Evolutionary conservation across 2,888 invertebrate species (phyloP).

Genomic region (Dryadula phaetusa): DNA sequence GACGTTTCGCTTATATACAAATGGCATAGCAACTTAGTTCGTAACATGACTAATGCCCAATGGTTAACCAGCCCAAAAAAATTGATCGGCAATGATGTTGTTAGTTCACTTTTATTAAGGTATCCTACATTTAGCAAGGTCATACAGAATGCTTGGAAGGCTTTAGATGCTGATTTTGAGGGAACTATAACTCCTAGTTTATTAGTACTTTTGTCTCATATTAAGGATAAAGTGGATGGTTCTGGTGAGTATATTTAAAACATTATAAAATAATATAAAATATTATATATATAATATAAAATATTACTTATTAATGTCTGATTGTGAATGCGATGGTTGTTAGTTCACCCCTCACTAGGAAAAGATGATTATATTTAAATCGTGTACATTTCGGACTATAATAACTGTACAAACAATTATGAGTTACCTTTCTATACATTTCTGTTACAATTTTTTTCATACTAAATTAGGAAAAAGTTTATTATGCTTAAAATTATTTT

Average conservation of each 20-base stretch:
- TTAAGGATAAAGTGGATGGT: slow-evolving; percentile 78
- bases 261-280: neutral
- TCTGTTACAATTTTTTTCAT: no score
- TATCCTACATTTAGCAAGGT: slow-evolving; percentile 85
- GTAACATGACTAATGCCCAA: slow-evolving; percentile 83
- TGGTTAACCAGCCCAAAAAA: slow-evolving; percentile 83
- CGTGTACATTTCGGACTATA: no score
- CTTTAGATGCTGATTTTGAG: slow-evolving; percentile 82
- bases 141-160: slow-evolving; percentile 77
- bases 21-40: slow-evolving; percentile 85
- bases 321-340: no score
- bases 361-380: no score
- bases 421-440: no score
- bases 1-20: slow-evolving; percentile 85
- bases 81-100: slow-evolving; percentile 69
- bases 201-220: slow-evolving; percentile 82
- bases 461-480: neutral
- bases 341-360: no score
- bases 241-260: slow-evolving; percentile 57
- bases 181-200: slow-evolving; percentile 82
- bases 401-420: no score
- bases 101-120: slow-evolving; percentile 82
- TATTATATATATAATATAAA: no score
- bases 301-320: no score
- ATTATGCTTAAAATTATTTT: slow-evolving; percentile 6